These are phyloP conservation scores for Zootoca vivipara DNA, from an alignment of 2,113 vertebrate species.

Conservation along the genomic window DNA sequence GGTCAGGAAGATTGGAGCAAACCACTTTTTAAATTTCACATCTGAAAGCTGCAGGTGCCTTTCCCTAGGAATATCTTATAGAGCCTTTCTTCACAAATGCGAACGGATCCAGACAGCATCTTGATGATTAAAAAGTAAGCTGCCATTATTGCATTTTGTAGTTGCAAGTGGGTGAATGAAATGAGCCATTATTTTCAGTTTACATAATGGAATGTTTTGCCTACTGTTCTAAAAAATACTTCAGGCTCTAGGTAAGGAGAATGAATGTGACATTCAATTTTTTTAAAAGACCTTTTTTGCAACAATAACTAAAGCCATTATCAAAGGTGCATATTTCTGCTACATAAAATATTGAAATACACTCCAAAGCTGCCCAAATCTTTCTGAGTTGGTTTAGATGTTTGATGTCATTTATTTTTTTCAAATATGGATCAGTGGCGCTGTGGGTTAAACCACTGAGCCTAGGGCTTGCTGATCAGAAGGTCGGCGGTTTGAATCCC, in stretches of 20 bases:
- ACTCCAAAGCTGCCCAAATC: no score
- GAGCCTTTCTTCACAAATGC: not conserved
- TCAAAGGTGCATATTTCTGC: no score
- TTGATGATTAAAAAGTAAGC: not conserved
- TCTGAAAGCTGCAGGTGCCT: not conserved
- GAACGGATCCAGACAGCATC: not conserved
- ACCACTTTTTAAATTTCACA: not conserved
- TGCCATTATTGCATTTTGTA: not conserved
- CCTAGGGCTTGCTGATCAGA: no score
- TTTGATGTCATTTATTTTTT: no score
- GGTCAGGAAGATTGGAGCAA: not conserved
- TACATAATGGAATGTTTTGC: not conserved
- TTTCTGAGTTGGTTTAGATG: no score
- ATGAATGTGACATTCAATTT: not conserved
- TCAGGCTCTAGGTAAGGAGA: conserved; percentile 5
- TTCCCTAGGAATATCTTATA: not conserved
- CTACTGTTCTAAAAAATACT: not conserved
- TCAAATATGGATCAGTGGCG: no score
- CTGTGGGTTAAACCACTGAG: no score
- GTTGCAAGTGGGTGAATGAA: not conserved
- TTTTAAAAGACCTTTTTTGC: no score
- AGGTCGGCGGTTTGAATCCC: no score
- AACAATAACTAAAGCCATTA: not conserved
- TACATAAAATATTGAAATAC: not conserved
- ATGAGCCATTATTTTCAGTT: not conserved